Conservation (phyloP, 2,113 vertebrate genomes). For the Parotia lawesii region DNA sequence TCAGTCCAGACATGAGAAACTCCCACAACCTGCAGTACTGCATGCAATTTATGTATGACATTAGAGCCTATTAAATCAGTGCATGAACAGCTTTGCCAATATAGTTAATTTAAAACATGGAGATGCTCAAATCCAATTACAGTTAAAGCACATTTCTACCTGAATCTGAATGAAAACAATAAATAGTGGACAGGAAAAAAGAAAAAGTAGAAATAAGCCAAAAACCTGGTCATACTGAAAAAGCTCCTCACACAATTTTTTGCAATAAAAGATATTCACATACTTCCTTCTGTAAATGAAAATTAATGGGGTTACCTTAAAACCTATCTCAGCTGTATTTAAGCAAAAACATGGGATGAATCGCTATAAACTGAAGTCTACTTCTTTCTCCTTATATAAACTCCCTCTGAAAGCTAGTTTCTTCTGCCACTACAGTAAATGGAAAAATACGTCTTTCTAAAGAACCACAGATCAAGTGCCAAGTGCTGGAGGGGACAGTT, state of each 20-base stretch:
- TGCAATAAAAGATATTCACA: not conserved
- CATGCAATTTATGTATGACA: not conserved
- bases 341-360: not conserved
- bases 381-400: not conserved
- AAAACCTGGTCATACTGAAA: not conserved
- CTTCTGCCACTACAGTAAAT: not conserved
- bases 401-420: not conserved
- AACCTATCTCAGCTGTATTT: not conserved
- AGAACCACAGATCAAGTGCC: not conserved
- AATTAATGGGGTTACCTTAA: not conserved
- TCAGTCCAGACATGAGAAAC: not conserved
- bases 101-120: not conserved
- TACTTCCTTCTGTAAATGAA: not conserved
- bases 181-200: rapidly evolving
- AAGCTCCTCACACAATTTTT: not conserved
- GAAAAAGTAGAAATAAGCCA: not conserved
- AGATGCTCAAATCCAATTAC: not conserved
- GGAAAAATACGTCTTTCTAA: not conserved
- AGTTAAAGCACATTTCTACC: not conserved
- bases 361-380: not conserved
- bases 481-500: constrained; percentile 34
- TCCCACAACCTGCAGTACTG: not conserved
- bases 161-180: not conserved
- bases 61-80: not conserved
- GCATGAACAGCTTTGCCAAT: not conserved